Evolutionary conservation across 1,140 invertebrate species (phyloP), one percentile per base, ranked within the genome.

Genomic region (Neotoxoptera formosana): DNA sequence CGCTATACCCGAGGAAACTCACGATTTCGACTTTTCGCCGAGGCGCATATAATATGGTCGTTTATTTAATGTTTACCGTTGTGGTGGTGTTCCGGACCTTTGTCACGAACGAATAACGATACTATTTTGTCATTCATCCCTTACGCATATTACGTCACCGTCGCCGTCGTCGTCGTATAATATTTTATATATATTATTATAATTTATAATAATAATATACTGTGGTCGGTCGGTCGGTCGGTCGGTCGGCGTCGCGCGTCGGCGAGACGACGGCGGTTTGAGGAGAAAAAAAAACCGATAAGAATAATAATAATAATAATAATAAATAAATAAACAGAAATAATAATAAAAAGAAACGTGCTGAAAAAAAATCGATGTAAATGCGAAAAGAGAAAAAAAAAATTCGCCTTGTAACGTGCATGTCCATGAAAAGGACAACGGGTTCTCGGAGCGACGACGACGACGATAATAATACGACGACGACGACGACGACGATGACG

Each of bases 381-480:
- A 83, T 48, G 47, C 91, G 91, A 93, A 48, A 48, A 83, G 14
- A 51, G 84, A 84, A 92, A 92, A 91, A n/a, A 47, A 88, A 88
- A 53, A 83, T 83, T 83, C 91, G 9, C 81, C 81, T 89, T 11
- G 90, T 56, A 60, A 60, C 89, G 25, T 89, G 34, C 47, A 41
- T 84, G 91, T 93, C 91, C 91, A 53, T 84, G 91, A 84, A 93
- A 93, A 93, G 91, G 91, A 93, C 91, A 84, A 93, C 91, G 91
- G 91, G 67, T 93, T 84, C 34, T 60, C 34, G 41, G 36, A 7
- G 41, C 36, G 67, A 34, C 67, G 76, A 91, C 23, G 30, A 60
- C 23, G 36, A 56, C 8, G 30, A 88, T 21, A 30, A 36, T 21
- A 36, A 23, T 23, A 84, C 7, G 9, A 14, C 56, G 23, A 91